Evolutionary conservation across 2,113 vertebrate genomes (phyloP).

Genomic region (Phalacrocorax carbo): DNA sequence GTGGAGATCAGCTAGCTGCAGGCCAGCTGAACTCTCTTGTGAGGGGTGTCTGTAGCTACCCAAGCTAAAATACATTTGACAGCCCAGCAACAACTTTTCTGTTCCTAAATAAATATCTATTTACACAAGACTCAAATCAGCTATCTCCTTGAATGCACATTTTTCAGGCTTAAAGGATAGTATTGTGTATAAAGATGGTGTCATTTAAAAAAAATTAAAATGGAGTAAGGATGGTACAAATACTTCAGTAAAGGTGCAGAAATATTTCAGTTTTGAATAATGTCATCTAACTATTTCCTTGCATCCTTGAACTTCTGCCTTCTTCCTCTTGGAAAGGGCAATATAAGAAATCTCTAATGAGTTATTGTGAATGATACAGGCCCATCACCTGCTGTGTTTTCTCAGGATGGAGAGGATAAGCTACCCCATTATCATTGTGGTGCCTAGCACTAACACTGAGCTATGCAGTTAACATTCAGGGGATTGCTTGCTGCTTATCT

Average conservation of each 20-base stretch:
- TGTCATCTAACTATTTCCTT: neutral
- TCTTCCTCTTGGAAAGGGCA: neutral
- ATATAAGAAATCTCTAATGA: neutral
- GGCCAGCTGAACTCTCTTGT: neutral
- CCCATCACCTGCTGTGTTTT: neutral
- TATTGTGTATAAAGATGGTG: neutral
- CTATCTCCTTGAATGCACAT: neutral
- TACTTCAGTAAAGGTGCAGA: neutral
- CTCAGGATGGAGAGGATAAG: neutral
- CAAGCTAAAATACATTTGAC: neutral
- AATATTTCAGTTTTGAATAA: neutral
- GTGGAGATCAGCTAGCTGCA: neutral
- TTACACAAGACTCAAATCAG: neutral
- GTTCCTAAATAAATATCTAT: neutral
- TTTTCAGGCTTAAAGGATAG: neutral
- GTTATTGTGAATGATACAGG: neutral
- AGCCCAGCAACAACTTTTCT: neutral
- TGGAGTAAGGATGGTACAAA: neutral
- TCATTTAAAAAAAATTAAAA: neutral
- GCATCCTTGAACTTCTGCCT: neutral
- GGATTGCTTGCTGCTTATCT: conserved; percentile 55
- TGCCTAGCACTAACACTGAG: neutral
- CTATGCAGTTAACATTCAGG: neutral
- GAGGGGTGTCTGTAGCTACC: neutral
- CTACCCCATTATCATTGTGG: neutral